These are phyloP conservation scores for Sebastes hopkinsi DNA, from an alignment of 2,797 vertebrate species.

Conservation along the genomic window DNA sequence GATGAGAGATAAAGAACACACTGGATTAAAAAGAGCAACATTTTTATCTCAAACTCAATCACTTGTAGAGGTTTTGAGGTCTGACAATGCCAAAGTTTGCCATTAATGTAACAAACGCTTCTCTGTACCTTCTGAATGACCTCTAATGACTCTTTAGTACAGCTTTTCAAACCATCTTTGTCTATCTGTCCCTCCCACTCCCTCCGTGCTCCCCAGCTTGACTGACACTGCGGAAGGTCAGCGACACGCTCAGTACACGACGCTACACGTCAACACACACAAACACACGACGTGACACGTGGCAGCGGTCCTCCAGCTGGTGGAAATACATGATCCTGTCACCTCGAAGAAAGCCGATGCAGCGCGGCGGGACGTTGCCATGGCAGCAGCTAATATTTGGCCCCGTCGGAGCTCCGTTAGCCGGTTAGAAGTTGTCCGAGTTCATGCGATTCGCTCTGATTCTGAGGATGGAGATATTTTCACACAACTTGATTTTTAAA, in stretches of 20 bases:
- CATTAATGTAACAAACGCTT: neutral
- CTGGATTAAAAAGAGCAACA: neutral
- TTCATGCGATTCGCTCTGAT: slow-evolving; percentile 2
- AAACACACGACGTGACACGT: slow-evolving; percentile 25
- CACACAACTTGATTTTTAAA: slow-evolving; percentile 44
- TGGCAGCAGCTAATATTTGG: slow-evolving; percentile 41
- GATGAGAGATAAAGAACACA: neutral
- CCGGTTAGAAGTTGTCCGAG: slow-evolving; percentile 20
- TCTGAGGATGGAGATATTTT: slow-evolving; percentile 14
- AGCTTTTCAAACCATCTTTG: slow-evolving; percentile 19
- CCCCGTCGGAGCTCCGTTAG: neutral
- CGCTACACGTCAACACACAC: slow-evolving; percentile 25
- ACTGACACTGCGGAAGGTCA: slow-evolving; percentile 56
- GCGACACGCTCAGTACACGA: slow-evolving; percentile 29
- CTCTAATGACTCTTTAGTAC: neutral
- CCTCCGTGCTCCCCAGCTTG: slow-evolving; percentile 40
- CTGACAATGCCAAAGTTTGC: neutral
- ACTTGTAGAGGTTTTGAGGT: neutral
- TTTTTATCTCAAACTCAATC: neutral
- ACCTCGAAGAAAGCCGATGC: slow-evolving; percentile 25
- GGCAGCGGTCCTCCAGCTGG: slow-evolving; percentile 40
- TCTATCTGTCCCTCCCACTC: slow-evolving; percentile 7
- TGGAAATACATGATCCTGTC: slow-evolving; percentile 52
- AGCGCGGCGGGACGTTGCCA: slow-evolving; percentile 6
- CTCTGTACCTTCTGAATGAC: neutral